Conservation (phyloP, 2,113 vertebrate species). For the Megaleporinus macrocephalus region DNA sequence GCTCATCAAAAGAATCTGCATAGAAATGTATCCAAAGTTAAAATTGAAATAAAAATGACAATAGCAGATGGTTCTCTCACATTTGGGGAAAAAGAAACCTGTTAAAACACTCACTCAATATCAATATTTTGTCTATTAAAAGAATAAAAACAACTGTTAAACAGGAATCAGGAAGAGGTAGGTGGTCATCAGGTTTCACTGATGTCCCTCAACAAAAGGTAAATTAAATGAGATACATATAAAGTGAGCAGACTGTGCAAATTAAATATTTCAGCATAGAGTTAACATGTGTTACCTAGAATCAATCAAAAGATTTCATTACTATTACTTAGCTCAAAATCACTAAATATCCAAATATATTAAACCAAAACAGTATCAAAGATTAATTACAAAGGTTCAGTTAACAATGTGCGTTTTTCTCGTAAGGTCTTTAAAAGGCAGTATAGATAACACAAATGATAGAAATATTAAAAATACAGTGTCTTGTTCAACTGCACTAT, state of each 20-base stretch:
- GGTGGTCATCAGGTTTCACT: background rate
- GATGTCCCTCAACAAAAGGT: background rate
- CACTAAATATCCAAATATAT: background rate
- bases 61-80: no score
- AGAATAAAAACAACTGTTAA: background rate
- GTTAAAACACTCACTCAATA: background rate
- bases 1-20: background rate
- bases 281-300: no score
- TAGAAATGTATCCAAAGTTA: background rate
- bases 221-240: background rate
- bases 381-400: background rate
- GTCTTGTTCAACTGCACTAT: background rate
- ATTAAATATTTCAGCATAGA: background rate
- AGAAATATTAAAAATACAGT: background rate
- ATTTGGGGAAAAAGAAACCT: no score
- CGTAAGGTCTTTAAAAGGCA: background rate
- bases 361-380: background rate
- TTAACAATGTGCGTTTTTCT: background rate
- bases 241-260: background rate
- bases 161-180: background rate
- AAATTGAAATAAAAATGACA: background rate
- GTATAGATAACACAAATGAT: background rate
- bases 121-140: background rate
- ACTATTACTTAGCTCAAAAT: no score
- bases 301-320: background rate